phyloP scores from a whole-genome alignment of 2,797 vertebrate species.

The Meda fulgida region DNA sequence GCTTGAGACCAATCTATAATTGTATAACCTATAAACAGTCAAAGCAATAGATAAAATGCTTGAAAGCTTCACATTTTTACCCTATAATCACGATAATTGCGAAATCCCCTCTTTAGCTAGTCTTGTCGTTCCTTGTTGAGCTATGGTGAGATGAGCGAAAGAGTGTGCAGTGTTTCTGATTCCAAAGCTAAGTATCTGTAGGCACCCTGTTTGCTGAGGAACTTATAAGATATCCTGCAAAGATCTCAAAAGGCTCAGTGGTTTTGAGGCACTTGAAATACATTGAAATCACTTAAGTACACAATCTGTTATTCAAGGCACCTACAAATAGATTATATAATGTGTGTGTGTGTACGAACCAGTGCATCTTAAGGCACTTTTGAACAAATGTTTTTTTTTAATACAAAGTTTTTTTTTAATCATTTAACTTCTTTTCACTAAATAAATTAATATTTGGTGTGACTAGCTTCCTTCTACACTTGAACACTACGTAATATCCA shows the following conservation, averaged over 20 bases:
- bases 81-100: conserved; percentile 36
- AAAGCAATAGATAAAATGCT: conserved; percentile 33
- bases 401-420: accelerated
- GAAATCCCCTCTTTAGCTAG: not conserved
- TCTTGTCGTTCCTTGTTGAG: not conserved
- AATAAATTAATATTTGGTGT: not conserved
- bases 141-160: not conserved
- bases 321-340: not conserved
- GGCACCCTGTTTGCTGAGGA: not conserved
- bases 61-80: conserved; percentile 19
- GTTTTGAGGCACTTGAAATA: not conserved
- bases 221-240: not conserved
- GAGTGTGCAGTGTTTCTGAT: not conserved
- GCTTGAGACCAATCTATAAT: conserved; percentile 35
- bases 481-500: not conserved
- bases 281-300: not conserved
- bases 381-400: not conserved
- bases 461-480: not conserved
- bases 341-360: not conserved
- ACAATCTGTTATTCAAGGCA: not conserved
- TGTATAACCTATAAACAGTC: conserved; percentile 37
- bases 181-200: not conserved
- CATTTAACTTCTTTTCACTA: not conserved
- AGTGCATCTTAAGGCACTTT: too few relatives aligned
- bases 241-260: not conserved